Evolutionary conservation across 2,113 vertebrate species (phyloP).

Genomic region (Catharus fuscescens): DNA sequence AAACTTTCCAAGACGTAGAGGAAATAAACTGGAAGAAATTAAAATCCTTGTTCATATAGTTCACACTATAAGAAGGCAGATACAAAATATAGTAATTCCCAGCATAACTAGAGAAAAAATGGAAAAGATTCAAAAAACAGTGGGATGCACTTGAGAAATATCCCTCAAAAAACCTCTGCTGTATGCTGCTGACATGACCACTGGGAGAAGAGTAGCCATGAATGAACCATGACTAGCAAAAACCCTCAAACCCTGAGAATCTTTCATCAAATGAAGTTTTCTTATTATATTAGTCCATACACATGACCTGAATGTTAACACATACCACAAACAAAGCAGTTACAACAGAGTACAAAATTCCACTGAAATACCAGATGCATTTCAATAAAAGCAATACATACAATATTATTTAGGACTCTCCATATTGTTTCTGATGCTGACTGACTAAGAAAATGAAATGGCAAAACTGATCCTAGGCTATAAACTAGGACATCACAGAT

Average conservation of each 20-base stretch:
- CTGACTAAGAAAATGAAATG: background rate
- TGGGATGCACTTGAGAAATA: background rate
- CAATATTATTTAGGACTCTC: background rate
- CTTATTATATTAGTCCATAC: background rate
- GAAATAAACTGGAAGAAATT: slow-evolving; percentile 21
- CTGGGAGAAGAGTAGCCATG: background rate
- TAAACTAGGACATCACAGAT: background rate
- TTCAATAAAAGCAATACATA: background rate
- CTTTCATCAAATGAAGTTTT: background rate
- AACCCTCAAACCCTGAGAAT: background rate
- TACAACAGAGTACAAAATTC: background rate
- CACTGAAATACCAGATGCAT: background rate
- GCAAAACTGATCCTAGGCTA: background rate
- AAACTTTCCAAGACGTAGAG: background rate
- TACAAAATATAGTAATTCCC: background rate
- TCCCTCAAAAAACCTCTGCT: background rate
- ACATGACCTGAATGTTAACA: background rate
- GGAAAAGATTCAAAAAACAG: background rate
- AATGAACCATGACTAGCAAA: background rate
- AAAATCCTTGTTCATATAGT: background rate
- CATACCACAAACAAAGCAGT: background rate
- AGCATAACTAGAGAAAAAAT: background rate
- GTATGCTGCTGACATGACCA: background rate
- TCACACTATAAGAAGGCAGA: background rate
- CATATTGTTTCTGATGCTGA: background rate